Evolutionary conservation across 2,113 vertebrate species (phyloP), one percentile per base, ranked within the genome.

Genomic region (Neoarius graeffei): DNA sequence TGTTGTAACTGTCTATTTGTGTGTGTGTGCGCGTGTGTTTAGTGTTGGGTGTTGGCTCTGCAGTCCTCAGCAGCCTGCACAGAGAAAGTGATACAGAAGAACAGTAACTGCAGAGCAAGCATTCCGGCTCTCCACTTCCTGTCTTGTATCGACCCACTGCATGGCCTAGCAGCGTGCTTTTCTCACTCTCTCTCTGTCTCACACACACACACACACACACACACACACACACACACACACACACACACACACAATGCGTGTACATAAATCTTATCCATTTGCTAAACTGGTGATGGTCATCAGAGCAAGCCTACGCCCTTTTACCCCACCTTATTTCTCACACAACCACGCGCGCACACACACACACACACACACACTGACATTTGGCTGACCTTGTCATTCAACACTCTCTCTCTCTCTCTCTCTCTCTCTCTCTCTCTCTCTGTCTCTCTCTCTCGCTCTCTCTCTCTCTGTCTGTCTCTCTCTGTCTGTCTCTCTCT

Each of bases 321-420:
- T 74, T 8, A 85, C 84, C 74, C 35, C 66, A 50, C 30, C 84
- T 42, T 27, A 56, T 62, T 42, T 73, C 42, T 74, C 76, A 35
- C 57, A 50, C 3, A 60, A 59, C 17, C 77, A 66, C 79, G 62
- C 76, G 62, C n/a, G 50, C 64, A 84, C 84, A 74, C 56, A 74
- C 84, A 59, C 77, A 69, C 57, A 54, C 80, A 20, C 73, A 76
- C 73, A 67, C 50, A 59, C 35, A 48, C 56, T 86, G 87, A 85
- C 88, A 89, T 89, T 88, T 92, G 84, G 89, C 89, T 90, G 88
- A 91, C 89, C 90, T 91, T 88, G 81, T 82, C 76, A 79, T 85
- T 86, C 5, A 2, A 83, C 20, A n/a, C 56, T 77, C 66, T 59
- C 48, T 81, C 73, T 84, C 71, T 13, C 52, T 60, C 85, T 54